phyloP scores from a whole-genome alignment of 2,113 vertebrate genomes.

The Hypomesus transpacificus region DNA sequence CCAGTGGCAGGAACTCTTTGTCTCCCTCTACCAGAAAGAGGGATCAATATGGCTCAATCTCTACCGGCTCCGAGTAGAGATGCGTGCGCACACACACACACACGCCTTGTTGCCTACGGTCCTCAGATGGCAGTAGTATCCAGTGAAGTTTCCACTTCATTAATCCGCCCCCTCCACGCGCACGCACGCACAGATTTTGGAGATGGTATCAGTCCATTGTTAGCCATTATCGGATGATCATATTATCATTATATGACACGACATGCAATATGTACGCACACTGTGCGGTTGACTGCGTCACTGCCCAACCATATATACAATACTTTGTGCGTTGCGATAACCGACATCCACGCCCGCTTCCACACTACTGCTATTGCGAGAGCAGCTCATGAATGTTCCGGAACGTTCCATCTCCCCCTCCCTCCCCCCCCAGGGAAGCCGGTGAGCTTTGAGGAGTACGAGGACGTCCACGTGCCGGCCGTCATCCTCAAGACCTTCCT shows the following conservation, averaged over 20 bases:
- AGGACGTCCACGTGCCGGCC: conserved; percentile 76
- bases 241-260: no score
- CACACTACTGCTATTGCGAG: no score
- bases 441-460: conserved; percentile 74
- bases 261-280: no score
- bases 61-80: conserved; percentile 23
- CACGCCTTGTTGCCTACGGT: not conserved
- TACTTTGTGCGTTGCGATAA: no score
- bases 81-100: not conserved
- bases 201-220: not conserved
- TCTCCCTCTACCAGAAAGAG: conserved; percentile 22
- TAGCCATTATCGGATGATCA: no score
- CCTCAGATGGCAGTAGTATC: conserved; percentile 28
- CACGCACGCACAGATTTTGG: not conserved
- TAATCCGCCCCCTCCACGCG: not conserved
- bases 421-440: conserved; percentile 72
- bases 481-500: conserved; percentile 86
- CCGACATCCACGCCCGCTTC: no score
- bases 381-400: no score
- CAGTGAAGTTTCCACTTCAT: conserved; percentile 30
- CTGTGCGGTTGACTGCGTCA: no score
- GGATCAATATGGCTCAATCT: conserved; percentile 35
- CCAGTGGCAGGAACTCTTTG: conserved; percentile 2
- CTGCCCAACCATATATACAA: no score
- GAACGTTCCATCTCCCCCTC: not conserved